Evolutionary conservation across 2,888 invertebrate genomes (phyloP).

Genomic region (Scaptomyza cyrtandrae): DNA sequence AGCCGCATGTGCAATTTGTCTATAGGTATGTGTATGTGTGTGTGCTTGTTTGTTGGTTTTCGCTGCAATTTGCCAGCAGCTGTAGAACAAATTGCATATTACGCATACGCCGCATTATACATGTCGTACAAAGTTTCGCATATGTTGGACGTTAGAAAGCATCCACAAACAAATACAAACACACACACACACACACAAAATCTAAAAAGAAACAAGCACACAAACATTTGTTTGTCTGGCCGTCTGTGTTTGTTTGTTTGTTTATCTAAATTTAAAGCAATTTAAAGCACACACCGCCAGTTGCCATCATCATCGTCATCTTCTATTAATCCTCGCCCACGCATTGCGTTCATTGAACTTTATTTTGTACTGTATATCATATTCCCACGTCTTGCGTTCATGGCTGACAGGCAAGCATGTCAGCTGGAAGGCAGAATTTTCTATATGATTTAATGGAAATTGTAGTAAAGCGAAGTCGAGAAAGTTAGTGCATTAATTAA

Average conservation of each 20-base stretch:
- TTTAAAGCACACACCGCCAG: conserved; percentile 35
- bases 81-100: conserved; percentile 74
- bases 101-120: conserved; percentile 70
- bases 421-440: conserved; percentile 26
- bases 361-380: conserved; percentile 31
- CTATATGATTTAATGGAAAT: conserved; percentile 47
- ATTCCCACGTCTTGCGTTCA: conserved; percentile 14
- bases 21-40: conserved; percentile 5
- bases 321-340: conserved; percentile 58
- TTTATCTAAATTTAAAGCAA: conserved; percentile 68
- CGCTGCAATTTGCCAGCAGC: conserved; percentile 69
- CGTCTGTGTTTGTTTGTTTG: conserved; percentile 48
- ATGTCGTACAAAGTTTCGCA: conserved; percentile 37
- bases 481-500: conserved; percentile 12
- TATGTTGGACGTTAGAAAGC: conserved; percentile 39
- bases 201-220: conserved; percentile 30
- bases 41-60: conserved; percentile 31
- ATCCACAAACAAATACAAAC: conserved; percentile 16
- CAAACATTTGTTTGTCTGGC: conserved; percentile 62
- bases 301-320: conserved; percentile 32
- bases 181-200: conserved; percentile 27
- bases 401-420: conserved; percentile 9
- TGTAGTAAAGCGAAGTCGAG: conserved; percentile 6
- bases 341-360: conserved; percentile 68
- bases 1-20: conserved; percentile 19